These are phyloP conservation scores for Nebria salina DNA, from an alignment of 2,888 invertebrate genomes.

Conservation along the genomic window DNA sequence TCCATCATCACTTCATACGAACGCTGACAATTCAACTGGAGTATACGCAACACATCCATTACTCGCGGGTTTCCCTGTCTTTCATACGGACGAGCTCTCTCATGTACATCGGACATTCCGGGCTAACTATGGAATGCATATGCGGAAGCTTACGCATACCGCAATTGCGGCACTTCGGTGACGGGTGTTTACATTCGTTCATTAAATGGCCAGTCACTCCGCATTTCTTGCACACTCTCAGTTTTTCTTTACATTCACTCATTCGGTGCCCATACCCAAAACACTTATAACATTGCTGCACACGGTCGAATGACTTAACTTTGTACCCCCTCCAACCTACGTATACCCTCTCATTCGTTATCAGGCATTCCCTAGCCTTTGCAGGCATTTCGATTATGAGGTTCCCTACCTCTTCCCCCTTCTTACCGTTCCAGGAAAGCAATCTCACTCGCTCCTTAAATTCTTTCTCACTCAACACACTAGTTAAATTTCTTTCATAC, in stretches of 20 bases:
- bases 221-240: neutral
- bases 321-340: neutral
- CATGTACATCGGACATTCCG: neutral
- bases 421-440: neutral
- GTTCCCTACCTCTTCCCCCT: neutral
- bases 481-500: neutral
- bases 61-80: neutral
- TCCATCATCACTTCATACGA: constrained; percentile 41
- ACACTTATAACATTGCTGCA: neutral
- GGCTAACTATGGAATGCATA: neutral
- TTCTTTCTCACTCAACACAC: neutral
- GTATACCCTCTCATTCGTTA: neutral
- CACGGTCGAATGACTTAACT: neutral
- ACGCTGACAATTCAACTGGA: neutral
- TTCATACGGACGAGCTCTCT: neutral
- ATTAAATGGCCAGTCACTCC: neutral
- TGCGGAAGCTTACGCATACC: neutral
- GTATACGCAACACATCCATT: neutral
- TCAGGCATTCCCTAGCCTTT: neutral
- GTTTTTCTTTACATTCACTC: too few relatives aligned
- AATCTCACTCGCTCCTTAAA: neutral
- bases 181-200: neutral
- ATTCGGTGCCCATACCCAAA: too few relatives aligned
- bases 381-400: neutral
- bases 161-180: neutral